Base-by-base conservation (phyloP, 2,113 vertebrate species). In the Vidua macroura region DNA sequence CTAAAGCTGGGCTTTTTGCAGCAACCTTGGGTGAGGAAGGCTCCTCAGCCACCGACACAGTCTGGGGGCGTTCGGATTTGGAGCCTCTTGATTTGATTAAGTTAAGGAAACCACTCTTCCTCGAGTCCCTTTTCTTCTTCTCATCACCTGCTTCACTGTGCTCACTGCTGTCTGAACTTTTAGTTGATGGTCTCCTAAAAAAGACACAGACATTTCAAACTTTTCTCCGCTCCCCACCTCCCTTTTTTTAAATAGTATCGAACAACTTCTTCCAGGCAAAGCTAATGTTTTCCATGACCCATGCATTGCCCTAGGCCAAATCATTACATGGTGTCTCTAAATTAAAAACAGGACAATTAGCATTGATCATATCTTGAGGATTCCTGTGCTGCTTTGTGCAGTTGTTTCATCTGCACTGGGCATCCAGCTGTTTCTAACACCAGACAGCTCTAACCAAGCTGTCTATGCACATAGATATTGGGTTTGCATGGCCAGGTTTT, bases 51-150 rank as follows among this genome's bases (percentile, higher is more conserved):
- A 96, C 95, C 5, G 90, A 5, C 60, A 98, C 94, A 2, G 98
- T 93, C 49, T 98, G 98, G 16, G 98, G 84, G 48, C 98, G 98
- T 84, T 99, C 99, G 0, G 98, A 96, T 95, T 98, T 99, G 82
- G 98, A 98, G 41, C 96, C 76, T 69, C 99, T 98, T 8, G 98
- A 98, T 92, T 99, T 99, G 92, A 99, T 99, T 75, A 99, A 98
- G 84, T 99, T 99, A 16, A 99, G 98, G 95, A 99, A 99, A 91
- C 99, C 98, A 24, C 99, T 99, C 95, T 98, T 99, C 69, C 98
- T 98, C 35, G 99, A 99, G 60, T 99, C 99, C 46, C 99, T 98
- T 95, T 99, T 99, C 97, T 99, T 99, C 97, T 99, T 98, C 86
- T 98, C 98, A n/a, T 98, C 98, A 51, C 96, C 96, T 33, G 83